These are phyloP conservation scores for Melospiza georgiana DNA, from an alignment of 2,113 vertebrate species.

Conservation along the genomic window DNA sequence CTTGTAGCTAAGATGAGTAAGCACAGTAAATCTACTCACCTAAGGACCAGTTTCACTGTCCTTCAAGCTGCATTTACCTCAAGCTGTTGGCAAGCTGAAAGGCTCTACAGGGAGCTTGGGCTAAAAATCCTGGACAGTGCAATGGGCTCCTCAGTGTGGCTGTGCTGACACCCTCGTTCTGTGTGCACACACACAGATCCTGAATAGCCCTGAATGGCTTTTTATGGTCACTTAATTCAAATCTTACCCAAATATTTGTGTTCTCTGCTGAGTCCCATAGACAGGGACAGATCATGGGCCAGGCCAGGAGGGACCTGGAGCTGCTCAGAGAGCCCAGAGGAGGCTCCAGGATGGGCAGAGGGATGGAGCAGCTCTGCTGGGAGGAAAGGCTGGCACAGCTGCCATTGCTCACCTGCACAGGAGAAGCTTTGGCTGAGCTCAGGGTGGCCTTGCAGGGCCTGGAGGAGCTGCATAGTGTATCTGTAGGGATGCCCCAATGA, in stretches of 20 bases:
- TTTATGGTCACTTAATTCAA: neutral
- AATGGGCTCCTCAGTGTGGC: neutral
- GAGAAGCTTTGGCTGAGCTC: neutral
- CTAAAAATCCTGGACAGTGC: neutral
- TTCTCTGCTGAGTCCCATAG: neutral
- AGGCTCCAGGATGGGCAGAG: neutral
- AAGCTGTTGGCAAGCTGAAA: neutral
- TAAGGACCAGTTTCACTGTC: neutral
- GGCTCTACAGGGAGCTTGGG: neutral
- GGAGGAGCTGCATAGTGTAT: neutral
- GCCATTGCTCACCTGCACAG: neutral
- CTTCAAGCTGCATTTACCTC: neutral
- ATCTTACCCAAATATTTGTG: neutral
- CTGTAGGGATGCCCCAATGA: no score
- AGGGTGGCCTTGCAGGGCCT: neutral
- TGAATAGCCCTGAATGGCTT: neutral
- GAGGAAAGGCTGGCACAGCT: neutral
- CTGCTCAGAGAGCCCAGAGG: neutral
- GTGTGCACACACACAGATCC: no score
- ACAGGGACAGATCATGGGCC: neutral
- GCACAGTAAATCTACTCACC: neutral
- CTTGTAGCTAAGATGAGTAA: neutral
- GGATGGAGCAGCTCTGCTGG: neutral
- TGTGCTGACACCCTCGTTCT: accelerated
- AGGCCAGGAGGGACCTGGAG: neutral